These are phyloP conservation scores for Circaetus cinerascens DNA, from an alignment of 2,113 vertebrate genomes.

Conservation along the genomic window DNA sequence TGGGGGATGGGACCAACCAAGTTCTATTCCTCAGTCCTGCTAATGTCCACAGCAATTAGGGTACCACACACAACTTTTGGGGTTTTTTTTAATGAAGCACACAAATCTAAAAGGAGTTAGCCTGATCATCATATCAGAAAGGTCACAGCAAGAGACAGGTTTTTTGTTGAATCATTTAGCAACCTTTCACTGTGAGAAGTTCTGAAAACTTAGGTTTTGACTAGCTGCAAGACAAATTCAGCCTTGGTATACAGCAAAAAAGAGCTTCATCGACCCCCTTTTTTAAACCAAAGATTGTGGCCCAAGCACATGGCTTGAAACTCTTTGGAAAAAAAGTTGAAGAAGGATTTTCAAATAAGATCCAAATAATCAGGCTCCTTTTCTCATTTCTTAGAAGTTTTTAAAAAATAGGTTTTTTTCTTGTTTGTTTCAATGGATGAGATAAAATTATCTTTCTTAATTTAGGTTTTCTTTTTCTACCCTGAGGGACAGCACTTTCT, in stretches of 20 bases:
- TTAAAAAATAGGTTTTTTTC: neutral
- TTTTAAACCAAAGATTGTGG: neutral
- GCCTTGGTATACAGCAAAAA: neutral
- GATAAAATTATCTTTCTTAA: neutral
- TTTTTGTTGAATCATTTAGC: neutral
- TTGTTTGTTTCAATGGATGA: neutral
- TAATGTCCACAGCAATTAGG: neutral
- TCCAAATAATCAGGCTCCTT: neutral
- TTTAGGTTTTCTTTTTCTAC: neutral
- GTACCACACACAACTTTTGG: neutral
- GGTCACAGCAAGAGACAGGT: neutral
- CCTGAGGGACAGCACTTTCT: neutral
- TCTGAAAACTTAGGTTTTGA: neutral
- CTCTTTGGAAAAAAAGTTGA: neutral
- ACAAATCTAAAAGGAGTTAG: neutral
- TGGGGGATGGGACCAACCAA: neutral
- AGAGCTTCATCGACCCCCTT: neutral
- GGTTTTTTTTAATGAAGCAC: neutral
- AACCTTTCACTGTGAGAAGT: neutral
- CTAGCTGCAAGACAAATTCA: neutral
- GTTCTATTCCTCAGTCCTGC: neutral
- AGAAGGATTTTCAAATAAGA: neutral
- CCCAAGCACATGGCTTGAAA: neutral
- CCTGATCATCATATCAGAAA: neutral
- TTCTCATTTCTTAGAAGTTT: neutral